Percentiles rank a stretch among this genome's conserved stretches.
These are phyloP conservation scores for Drosophila lacteicornis DNA, from an alignment of 1,140 invertebrate species.

Conservation along the genomic window DNA sequence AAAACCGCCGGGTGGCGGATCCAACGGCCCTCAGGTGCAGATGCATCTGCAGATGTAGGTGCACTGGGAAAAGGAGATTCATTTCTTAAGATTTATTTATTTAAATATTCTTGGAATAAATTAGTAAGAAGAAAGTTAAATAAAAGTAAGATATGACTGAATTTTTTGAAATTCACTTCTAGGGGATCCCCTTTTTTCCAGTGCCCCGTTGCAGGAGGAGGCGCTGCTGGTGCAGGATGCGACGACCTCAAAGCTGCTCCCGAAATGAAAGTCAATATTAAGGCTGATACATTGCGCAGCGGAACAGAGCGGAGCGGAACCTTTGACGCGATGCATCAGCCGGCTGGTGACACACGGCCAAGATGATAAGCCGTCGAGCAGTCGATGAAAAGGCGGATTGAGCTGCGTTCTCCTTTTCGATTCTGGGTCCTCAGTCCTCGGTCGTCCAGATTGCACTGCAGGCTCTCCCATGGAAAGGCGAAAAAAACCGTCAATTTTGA, in stretches of 20 bases:
- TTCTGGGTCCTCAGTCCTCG: background rate
- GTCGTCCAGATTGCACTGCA: slow-evolving; percentile 8
- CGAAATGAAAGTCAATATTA: slow-evolving; percentile 78
- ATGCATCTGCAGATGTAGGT: slow-evolving; percentile 17
- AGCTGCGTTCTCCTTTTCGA: slow-evolving; percentile 18
- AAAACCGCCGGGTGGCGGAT: slow-evolving; percentile 66
- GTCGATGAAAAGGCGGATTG: slow-evolving; percentile 58
- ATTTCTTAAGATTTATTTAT: background rate
- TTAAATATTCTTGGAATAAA: background rate
- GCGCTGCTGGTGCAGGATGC: slow-evolving; percentile 32
- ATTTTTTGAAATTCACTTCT: background rate
- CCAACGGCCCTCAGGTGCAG: slow-evolving; percentile 21
- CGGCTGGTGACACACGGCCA: slow-evolving; percentile 67
- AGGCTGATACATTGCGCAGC: slow-evolving; percentile 70
- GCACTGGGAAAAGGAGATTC: background rate
- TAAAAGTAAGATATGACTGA: too few species aligned
- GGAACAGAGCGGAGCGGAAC: slow-evolving; percentile 39
- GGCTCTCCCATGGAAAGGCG: background rate
- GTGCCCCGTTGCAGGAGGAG: background rate
- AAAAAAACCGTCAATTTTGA: background rate
- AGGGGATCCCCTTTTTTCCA: background rate
- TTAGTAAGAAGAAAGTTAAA: background rate
- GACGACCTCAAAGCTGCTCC: slow-evolving; percentile 74
- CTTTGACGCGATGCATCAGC: slow-evolving; percentile 62
- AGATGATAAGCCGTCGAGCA: slow-evolving; percentile 76